Base-by-base conservation (phyloP, 1,140 invertebrate species). In the Heliconius hermathena region DNA sequence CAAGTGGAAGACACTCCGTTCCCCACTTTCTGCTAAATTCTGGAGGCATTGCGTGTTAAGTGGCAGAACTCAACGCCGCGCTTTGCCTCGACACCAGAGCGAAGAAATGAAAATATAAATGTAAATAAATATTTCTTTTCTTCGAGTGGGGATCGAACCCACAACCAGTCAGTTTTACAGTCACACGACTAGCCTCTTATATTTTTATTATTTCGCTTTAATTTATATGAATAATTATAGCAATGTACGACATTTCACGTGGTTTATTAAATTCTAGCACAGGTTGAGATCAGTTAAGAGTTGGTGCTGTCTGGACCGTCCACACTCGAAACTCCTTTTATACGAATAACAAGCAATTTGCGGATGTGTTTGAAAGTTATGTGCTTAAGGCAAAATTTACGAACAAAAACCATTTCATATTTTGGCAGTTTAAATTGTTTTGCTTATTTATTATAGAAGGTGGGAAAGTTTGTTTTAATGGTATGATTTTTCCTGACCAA, bases 311-410 rank as follows among this genome's bases (percentile, higher is more conserved):
- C 78, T 79, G 73, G 72, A 60, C 46, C 46, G 41, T 74, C 57
- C 36, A 74, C 60, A 49, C 60, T 71, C 60, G 73, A 79, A 66
- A 75, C 26, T 79, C 73, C 66, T 74, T 78, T 74, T 74, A 73
- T 75, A 49, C 73, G 29, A 75, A 79, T 79, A 74, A 79, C 73
- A 79, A 79, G 73, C 78, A 79, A 74, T 79, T 74, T 79, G 73
- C 70, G 77, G 66, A 74, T 73, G 60, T 78, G 77, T 75, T 76
- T 54, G 60, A 41, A 76, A 76, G 57, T 76, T 76, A 26, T 46
- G 60, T 76, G 26, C 74, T 76, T 71, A 26, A 70, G n/a, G 66
- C 29, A 66, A 29, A 66, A 66, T 66, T 66, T 66, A 66, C 60
- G 60, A 66, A 66, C 60, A 66, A 66, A 66, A 66, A 66, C 26